These are phyloP conservation scores for Dermolepida albohirtum DNA, from an alignment of 2,888 invertebrate genomes.

Conservation along the genomic window DNA sequence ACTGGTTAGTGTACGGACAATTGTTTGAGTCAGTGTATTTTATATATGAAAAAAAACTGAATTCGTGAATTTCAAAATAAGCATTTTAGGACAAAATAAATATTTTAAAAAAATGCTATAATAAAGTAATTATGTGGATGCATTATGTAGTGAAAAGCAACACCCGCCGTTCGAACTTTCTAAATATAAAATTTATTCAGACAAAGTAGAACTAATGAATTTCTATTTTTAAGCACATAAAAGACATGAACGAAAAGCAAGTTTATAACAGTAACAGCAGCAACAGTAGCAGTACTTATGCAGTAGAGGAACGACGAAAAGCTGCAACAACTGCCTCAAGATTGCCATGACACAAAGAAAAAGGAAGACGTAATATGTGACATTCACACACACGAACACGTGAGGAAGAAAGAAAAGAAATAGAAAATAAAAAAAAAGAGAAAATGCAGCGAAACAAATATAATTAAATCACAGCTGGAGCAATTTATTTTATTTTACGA, in stretches of 20 bases:
- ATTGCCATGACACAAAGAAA: too few relatives aligned
- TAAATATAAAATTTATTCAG: constrained; percentile 45
- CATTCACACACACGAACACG: background rate
- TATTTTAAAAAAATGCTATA: too few relatives aligned
- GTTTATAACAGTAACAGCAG: constrained; percentile 13
- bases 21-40: too few relatives aligned
- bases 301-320: too few relatives aligned
- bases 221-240: constrained; percentile 39
- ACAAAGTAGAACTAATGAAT: constrained; percentile 45
- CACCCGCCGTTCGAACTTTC: constrained; percentile 26
- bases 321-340: too few relatives aligned
- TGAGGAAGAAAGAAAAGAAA: constrained; percentile 9
- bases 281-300: background rate
- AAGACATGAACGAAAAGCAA: constrained; percentile 30
- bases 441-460: constrained; percentile 35
- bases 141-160: constrained; percentile 2
- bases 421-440: constrained; percentile 10
- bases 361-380: too few relatives aligned
- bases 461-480: constrained; percentile 49
- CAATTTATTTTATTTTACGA: constrained; percentile 49
- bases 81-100: too few relatives aligned
- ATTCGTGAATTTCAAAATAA: too few relatives aligned
- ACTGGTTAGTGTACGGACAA: too few relatives aligned
- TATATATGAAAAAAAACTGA: too few relatives aligned
- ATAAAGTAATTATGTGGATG: too few relatives aligned